Base-by-base conservation (phyloP, 1,140 invertebrate genomes). In the Branchinecta lindahli region DNA sequence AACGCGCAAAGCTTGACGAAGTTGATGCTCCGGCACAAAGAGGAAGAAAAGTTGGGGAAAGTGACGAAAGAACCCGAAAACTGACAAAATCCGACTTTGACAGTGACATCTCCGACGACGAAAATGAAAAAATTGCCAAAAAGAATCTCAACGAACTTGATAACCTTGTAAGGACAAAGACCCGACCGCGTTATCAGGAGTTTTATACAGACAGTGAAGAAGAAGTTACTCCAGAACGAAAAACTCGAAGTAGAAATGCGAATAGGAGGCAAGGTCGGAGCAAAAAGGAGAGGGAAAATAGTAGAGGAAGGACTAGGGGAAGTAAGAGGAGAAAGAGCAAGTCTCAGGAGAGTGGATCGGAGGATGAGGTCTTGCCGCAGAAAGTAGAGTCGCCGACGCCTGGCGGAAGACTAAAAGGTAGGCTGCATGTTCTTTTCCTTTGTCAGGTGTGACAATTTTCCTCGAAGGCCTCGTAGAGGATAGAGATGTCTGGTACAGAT, bases 111-210 rank as follows among this genome's bases (percentile, higher is more conserved):
- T 12, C 12, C 18, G 18, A 66, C 70, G 68, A 52, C 45, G n/a
- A 72, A 68, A 68, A 18, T 33, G 52, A 68, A 71, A 66, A 73
- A 76, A 71, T 74, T 75, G 74, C 73, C 71, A 67, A 75, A 74
- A 75, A 72, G 18, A 47, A 33, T 33, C 67, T 66, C 33, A 2
- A 9, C 47, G 44, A 68, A 33, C 12, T 61, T 66, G 8, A 46
- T 15, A 69, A 66, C 66, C 72, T 47, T 10, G 68, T 45, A 52
- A 45, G 66, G 69, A 69, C 66, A 69, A 71, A 46, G 70, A 71
- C 52, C 67, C 70, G 47, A 65, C 70, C 44, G 52, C 73, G 66
- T 70, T 47, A 46, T 46, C 20, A 46, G 44, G 15, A 33, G 44
- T 47, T 45, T 73, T 8, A 20, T 46, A 74, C 66, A 66, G 69